phyloP scores from a whole-genome alignment of 2,888 invertebrate genomes.

The Hydrotaea cyrtoneurina region DNA sequence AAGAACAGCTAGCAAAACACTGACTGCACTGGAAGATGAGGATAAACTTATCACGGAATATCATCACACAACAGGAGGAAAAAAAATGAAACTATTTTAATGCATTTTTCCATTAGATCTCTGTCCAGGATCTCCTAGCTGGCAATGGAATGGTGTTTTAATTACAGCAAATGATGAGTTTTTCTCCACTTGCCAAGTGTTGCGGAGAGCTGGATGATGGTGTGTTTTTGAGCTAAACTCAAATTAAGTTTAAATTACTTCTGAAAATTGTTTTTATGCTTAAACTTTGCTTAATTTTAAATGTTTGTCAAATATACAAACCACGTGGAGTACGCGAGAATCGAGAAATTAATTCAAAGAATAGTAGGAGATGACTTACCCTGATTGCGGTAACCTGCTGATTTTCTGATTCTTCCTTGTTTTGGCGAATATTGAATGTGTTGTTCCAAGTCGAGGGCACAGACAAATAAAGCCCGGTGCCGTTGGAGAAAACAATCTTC shows the following conservation, averaged over 20 bases:
- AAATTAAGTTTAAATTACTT: slow-evolving; percentile 65
- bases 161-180: slow-evolving; percentile 50
- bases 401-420: no score
- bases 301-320: slow-evolving; percentile 59
- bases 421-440: no score
- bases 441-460: no score
- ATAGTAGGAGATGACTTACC: no score
- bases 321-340: no score
- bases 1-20: neutral
- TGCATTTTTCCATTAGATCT: slow-evolving; percentile 41
- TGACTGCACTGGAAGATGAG: neutral
- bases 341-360: no score
- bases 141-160: slow-evolving; percentile 48
- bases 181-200: neutral
- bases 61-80: slow-evolving; percentile 34
- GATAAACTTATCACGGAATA: slow-evolving; percentile 35
- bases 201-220: neutral
- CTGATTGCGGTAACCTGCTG: no score
- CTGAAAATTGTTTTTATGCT: slow-evolving; percentile 60
- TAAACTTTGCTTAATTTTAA: slow-evolving; percentile 61
- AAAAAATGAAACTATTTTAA: slow-evolving; percentile 49
- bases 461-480: no score
- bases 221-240: slow-evolving; percentile 6
- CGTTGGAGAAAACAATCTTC: no score
- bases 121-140: slow-evolving; percentile 17